Evolutionary conservation across 2,797 vertebrate genomes (phyloP), one percentile per base, ranked within the genome.

Genomic region (Darevskia mixta): DNA sequence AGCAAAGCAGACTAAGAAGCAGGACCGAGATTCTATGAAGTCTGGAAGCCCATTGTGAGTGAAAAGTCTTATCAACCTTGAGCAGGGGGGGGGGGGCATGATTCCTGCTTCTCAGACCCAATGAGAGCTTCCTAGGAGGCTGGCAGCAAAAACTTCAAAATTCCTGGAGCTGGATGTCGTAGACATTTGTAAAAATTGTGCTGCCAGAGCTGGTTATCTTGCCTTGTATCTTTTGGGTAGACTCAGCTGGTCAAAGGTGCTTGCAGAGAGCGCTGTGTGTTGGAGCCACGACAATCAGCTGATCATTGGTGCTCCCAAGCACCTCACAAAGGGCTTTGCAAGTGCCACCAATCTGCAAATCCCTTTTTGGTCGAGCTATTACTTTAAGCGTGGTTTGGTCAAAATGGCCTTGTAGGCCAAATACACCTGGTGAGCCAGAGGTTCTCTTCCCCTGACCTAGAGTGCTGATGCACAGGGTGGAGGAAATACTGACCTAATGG

Each of bases 1-100:
- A 92, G 98, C 98, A 58, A 99, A 99, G 94, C 98, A 98, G 27
- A 98, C 98, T 87, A 98, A 97, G 90, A 97, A 98, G 85, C 98
- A 97, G 17, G 99, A 99, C 92, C 98, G 97, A 73, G 99, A 99
- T 91, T 96, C 96, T 0, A 95, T 97, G 93, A 99, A 98, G 92
- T 88, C 95, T 1, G 78, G 96, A n/a, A 94, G 88, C 45, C 97
- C 97, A 0, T 89, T 97, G 99, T 99, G 92, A 98, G 99, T 97
- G 0, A 80, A 41, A 32, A 20, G 0, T 23, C 10, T 2, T 5
- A 4, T 2, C 58, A 81, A 80, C 8, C 0, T 0, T 25, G 55
- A 71, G 38, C 8, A 38, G 82, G 35, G 41, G 3, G 9, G 82
- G 35, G 41, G 3, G 9, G 23, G 20, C 8, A 71, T 20, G 86